Evolutionary conservation across 2,113 vertebrate genomes (phyloP), one percentile per base, ranked within the genome.

Genomic region (Rhagologus leucostigma): DNA sequence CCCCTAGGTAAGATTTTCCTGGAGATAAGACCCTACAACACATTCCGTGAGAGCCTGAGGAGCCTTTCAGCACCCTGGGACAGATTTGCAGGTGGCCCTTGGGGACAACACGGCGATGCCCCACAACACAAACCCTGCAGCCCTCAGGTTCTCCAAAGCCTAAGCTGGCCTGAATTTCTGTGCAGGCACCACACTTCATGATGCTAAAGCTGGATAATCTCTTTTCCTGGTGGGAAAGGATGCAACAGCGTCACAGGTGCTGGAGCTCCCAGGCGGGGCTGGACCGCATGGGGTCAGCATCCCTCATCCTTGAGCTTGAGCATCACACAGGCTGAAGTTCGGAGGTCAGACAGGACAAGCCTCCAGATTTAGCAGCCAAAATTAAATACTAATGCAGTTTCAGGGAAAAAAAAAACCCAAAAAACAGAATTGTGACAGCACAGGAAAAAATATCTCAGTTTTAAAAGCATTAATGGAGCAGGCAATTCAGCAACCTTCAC

Each of bases 381-480:
- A 76, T 53, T 17, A 75, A 55, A 71, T 5, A 49, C 21, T 20
- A 42, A 71, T 73, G 18, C 75, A 50, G 13, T 41, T 73, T 76
- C 56, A 44, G 7, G 3, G 14, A 52, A 21, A 2, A 4, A 3
- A 39, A 68, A 47, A 13, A 14, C 35, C 39, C 44, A 59, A 52
- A 35, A 30, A 18, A 13, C 46, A 47, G 74, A 71, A 90, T n/a
- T 55, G 57, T 92, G 92, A 86, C 92, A 93, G 42, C 50, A 50
- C 49, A 79, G 47, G 73, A 23, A 52, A 87, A 85, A 86, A 64
- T 9, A 37, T 80, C 60, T 27, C 16, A 0, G 13, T 73, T 90
- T 93, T 69, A 79, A 97, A 93, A 95, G 84, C 94, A 85, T 76
- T 95, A 96, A 88, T n/a, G 82, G 94, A 95, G 82, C 33, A 60